A percentile compares a stretch with the other conserved stretches of the same genome.
Evolutionary conservation across 2,797 vertebrate species (phyloP).

Genomic region (Dipus sagitta): DNA sequence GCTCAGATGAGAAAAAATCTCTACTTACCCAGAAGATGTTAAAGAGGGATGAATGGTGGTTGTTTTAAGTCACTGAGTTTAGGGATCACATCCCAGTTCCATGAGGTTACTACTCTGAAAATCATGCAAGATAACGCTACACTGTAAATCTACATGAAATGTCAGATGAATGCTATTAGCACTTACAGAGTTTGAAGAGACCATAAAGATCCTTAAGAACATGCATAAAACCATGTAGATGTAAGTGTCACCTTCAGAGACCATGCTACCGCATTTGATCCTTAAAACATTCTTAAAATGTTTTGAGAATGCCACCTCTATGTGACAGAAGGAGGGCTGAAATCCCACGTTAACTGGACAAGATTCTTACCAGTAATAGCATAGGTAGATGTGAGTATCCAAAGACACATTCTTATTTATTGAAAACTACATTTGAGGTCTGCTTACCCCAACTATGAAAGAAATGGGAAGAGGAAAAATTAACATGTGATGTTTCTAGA

Average conservation of each 20-base stretch:
- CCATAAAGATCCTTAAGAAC: background rate
- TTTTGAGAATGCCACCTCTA: background rate
- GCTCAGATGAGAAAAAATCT: background rate
- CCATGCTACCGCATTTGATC: background rate
- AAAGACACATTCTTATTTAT: background rate
- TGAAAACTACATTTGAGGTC: background rate
- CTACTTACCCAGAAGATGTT: background rate
- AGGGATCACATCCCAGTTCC: background rate
- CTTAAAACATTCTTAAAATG: background rate
- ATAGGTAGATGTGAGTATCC: background rate
- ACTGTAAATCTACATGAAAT: background rate
- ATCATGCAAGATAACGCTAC: background rate
- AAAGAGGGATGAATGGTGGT: constrained; percentile 7
- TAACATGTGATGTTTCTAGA: background rate
- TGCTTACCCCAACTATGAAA: background rate
- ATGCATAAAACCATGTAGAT: background rate
- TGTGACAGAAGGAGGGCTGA: background rate
- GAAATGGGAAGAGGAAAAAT: background rate
- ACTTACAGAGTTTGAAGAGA: background rate
- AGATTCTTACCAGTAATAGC: background rate
- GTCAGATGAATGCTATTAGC: background rate
- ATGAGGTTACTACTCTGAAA: background rate
- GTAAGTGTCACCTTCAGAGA: background rate
- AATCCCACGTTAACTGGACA: background rate
- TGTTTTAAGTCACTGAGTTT: constrained; percentile 7